Evolutionary conservation across 2,797 vertebrate genomes (phyloP).

Genomic region (Lagorchestes hirsutus): DNA sequence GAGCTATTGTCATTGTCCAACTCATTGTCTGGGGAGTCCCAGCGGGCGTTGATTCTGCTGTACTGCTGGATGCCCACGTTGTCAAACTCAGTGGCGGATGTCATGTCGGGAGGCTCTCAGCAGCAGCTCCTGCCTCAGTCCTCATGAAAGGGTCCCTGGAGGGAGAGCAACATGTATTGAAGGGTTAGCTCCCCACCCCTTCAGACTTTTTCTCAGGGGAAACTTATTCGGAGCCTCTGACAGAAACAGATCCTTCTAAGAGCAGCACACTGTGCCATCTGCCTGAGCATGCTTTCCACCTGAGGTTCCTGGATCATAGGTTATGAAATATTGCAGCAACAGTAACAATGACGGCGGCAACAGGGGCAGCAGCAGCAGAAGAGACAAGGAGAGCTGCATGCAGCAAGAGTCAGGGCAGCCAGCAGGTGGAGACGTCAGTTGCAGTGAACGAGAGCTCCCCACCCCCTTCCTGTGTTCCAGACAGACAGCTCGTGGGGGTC

Average conservation of each 20-base stretch:
- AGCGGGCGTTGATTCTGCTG: slow-evolving; percentile 94
- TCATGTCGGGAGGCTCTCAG: slow-evolving; percentile 83
- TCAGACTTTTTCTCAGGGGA: slow-evolving; percentile 61
- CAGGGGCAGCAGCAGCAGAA: not conserved
- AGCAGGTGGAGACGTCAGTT: slow-evolving; percentile 74
- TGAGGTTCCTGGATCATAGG: slow-evolving; percentile 32
- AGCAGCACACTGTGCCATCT: not conserved
- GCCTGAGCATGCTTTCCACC: slow-evolving; percentile 38
- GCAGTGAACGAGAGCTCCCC: slow-evolving; percentile 18
- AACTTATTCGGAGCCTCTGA: slow-evolving; percentile 45
- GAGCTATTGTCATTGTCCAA: slow-evolving; percentile 99
- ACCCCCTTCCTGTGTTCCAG: not conserved
- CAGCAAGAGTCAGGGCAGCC: slow-evolving; percentile 68
- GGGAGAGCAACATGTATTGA: slow-evolving; percentile 68
- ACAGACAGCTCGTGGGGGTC: not conserved
- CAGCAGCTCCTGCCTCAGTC: slow-evolving; percentile 75
- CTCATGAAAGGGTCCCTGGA: slow-evolving; percentile 80
- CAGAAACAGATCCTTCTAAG: not conserved
- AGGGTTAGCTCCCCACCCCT: slow-evolving; percentile 62
- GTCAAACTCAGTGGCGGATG: slow-evolving; percentile 94
- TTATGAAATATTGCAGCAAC: slow-evolving; percentile 70
- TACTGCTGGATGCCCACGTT: slow-evolving; percentile 96
- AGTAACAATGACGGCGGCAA: not conserved
- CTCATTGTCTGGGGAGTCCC: slow-evolving; percentile 92
- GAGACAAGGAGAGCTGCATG: slow-evolving; percentile 50